A percentile compares a stretch with the other conserved stretches of the same genome.
These are phyloP conservation scores for Phrynocephalus forsythii DNA, from an alignment of 2,797 vertebrate species.

Conservation along the genomic window DNA sequence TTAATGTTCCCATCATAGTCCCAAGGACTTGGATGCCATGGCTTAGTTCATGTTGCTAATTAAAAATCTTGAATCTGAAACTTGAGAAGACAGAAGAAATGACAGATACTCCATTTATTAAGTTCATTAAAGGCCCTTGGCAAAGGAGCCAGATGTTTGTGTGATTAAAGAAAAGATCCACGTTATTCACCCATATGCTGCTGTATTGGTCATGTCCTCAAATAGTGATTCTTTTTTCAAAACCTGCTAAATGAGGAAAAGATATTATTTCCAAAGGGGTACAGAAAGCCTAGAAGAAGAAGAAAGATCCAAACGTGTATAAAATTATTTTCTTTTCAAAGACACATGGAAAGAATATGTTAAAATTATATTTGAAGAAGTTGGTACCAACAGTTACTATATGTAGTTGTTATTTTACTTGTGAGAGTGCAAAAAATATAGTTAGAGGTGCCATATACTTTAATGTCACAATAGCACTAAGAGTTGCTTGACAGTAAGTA, in stretches of 20 bases:
- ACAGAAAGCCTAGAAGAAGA: background rate
- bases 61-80: conserved; percentile 32
- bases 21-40: background rate
- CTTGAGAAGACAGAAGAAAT: conserved; percentile 22
- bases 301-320: background rate
- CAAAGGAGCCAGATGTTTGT: conserved; percentile 37
- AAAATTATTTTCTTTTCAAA: conserved; percentile 30
- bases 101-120: conserved; percentile 9
- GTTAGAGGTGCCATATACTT: background rate
- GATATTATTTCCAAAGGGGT: conserved; percentile 5
- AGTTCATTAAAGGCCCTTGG: conserved; percentile 39
- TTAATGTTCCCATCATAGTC: background rate
- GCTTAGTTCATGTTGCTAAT: conserved; percentile 46
- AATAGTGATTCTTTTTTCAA: conserved; percentile 12
- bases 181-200: conserved; percentile 36
- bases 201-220: conserved; percentile 24
- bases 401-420: conserved; percentile 5
- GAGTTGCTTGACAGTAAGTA: no score
- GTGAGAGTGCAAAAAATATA: background rate
- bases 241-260: conserved; percentile 10
- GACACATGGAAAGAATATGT: background rate
- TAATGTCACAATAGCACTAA: background rate
- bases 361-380: background rate
- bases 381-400: background rate
- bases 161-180: background rate